phyloP scores from a whole-genome alignment of 1,140 invertebrate species.

The Argopecten irradians region DNA sequence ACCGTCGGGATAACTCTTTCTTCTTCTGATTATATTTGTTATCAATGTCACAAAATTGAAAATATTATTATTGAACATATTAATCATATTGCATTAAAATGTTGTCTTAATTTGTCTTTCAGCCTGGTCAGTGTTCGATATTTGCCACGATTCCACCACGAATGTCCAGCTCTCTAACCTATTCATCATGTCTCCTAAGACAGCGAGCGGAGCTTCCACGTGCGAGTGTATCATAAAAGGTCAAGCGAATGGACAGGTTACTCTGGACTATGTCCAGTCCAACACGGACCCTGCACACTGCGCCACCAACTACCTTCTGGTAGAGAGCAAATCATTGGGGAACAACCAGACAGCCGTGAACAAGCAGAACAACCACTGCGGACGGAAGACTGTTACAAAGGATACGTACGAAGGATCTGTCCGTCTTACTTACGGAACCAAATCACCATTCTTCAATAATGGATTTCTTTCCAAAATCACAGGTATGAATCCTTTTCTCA shows the following conservation, averaged over 20 bases:
- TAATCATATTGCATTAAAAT: no score
- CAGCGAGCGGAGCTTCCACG: background rate
- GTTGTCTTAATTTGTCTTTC: no score
- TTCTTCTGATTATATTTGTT: no score
- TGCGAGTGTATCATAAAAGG: slow-evolving; percentile 39
- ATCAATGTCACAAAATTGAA: no score
- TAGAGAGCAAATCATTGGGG: slow-evolving; percentile 29
- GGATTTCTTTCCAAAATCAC: slow-evolving; percentile 31
- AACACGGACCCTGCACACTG: background rate
- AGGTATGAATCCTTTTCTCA: background rate
- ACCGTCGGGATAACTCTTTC: no score
- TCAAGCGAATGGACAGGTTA: background rate
- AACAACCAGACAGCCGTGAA: slow-evolving; percentile 31
- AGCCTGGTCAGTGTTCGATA: slow-evolving; percentile 38
- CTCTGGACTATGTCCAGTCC: slow-evolving; percentile 35
- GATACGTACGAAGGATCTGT: slow-evolving; percentile 24
- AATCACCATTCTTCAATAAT: background rate
- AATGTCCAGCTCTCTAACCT: slow-evolving; percentile 14
- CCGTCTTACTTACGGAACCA: slow-evolving; percentile 28
- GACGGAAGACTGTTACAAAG: slow-evolving; percentile 27
- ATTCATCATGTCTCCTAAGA: slow-evolving; percentile 33
- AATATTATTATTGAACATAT: no score
- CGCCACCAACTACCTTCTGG: background rate
- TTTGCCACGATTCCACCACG: slow-evolving; percentile 32
- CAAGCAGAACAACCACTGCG: slow-evolving; percentile 29